Conservation (phyloP, 2,888 invertebrate species). For the Pachydiplax longipennis region DNA sequence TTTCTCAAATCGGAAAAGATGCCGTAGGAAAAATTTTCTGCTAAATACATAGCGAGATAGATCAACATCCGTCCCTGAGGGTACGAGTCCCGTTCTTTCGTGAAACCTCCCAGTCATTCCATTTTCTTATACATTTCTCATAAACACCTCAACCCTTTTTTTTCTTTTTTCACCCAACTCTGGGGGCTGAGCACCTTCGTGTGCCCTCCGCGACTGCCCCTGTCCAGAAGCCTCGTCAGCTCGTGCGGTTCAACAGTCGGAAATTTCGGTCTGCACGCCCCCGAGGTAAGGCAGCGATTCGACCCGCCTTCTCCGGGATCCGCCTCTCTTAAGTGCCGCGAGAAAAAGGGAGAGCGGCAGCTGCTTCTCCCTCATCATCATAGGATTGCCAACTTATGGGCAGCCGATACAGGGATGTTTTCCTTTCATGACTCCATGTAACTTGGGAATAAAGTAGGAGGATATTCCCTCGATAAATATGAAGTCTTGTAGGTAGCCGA, state of each 20-base stretch:
- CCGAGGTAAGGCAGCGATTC: neutral
- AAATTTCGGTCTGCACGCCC: neutral
- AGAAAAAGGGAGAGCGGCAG: neutral
- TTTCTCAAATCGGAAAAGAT: no score
- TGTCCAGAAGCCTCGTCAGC: slow-evolving; percentile 5
- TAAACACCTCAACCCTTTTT: neutral
- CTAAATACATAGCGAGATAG: no score
- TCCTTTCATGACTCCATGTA: no score
- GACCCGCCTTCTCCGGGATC: neutral
- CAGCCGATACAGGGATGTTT: no score
- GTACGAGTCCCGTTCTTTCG: no score
- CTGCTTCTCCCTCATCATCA: neutral
- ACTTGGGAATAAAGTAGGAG: no score
- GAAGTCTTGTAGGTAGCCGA: no score
- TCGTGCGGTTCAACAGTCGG: neutral
- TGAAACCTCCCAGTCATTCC: no score
- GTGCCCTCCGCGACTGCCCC: neutral
- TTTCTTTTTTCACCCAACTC: neutral
- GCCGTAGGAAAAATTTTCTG: no score
- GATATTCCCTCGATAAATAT: no score
- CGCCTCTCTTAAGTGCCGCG: neutral
- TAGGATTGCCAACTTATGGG: neutral
- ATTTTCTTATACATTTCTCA: no score
- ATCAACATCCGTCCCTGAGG: no score
- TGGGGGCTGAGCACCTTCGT: neutral